phyloP scores from a whole-genome alignment of 2,113 vertebrate genomes.

The Leucosticte australis region DNA sequence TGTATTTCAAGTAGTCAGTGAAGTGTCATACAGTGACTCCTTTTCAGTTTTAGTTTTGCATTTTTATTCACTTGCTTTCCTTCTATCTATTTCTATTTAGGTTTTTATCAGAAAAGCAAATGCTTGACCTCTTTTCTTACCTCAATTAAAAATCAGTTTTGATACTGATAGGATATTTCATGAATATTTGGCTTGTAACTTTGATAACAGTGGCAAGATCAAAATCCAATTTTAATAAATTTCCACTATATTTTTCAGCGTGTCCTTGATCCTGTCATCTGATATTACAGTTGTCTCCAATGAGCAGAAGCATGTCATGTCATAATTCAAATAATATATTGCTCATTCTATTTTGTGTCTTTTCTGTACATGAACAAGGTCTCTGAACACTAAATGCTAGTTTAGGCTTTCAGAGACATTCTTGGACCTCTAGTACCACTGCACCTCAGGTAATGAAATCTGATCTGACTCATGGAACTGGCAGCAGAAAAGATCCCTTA shows the following conservation, averaged over 20 bases:
- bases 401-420: not conserved
- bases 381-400: not conserved
- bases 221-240: not conserved
- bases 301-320: not conserved
- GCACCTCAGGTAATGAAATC: not conserved
- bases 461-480: not conserved
- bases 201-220: not conserved
- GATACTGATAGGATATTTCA: not conserved
- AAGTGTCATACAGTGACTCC: not conserved
- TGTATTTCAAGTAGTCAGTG: not conserved
- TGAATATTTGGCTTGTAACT: not conserved
- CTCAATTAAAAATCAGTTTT: not conserved
- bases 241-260: not conserved
- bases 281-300: not conserved
- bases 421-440: not conserved
- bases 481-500: not conserved
- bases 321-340: not conserved
- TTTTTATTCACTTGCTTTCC: not conserved
- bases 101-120: not conserved
- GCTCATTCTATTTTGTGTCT: not conserved
- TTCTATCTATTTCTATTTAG: not conserved
- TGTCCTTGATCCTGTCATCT: not conserved
- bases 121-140: not conserved
- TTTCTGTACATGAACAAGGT: not conserved
- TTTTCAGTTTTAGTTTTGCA: not conserved